These are phyloP conservation scores for Axea sp. DNA, from an alignment of 2,888 invertebrate genomes.

Conservation along the genomic window DNA sequence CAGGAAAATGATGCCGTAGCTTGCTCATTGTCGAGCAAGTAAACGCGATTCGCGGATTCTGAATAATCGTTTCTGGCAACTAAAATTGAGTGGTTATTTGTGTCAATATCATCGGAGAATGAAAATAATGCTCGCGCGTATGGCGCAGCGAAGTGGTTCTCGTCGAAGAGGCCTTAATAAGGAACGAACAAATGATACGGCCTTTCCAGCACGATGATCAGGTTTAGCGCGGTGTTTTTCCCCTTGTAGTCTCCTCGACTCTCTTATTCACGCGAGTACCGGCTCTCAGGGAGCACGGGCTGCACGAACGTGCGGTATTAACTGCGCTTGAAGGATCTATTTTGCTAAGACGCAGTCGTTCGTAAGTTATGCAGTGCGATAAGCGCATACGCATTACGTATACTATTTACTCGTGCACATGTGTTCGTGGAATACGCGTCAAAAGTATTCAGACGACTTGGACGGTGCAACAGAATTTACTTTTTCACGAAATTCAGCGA, in stretches of 20 bases:
- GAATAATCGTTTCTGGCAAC: constrained; percentile 24
- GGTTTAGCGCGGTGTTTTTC: constrained; percentile 43
- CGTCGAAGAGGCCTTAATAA: constrained; percentile 52
- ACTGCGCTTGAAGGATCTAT: constrained; percentile 58
- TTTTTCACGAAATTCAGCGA: too few species aligned
- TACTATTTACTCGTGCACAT: too few species aligned
- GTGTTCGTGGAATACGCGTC: too few species aligned
- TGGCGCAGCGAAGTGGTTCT: constrained; percentile 46
- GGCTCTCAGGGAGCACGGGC: constrained; percentile 49
- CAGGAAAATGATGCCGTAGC: too few species aligned
- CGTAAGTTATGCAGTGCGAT: constrained; percentile 56
- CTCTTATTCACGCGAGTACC: constrained; percentile 36
- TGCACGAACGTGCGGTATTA: constrained; percentile 55
- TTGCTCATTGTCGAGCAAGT: too few species aligned
- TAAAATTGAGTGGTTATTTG: constrained; percentile 52
- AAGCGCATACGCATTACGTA: too few species aligned
- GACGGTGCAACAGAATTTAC: too few species aligned
- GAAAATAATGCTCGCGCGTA: constrained; percentile 36
- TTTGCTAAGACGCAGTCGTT: constrained; percentile 55
- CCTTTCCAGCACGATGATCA: constrained; percentile 45
- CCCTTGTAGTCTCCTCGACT: constrained; percentile 10
- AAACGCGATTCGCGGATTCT: constrained; percentile 1
- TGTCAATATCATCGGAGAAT: constrained; percentile 46
- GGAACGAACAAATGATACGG: constrained; percentile 51
- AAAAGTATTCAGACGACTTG: too few species aligned